Evolutionary conservation across 2,888 invertebrate genomes (phyloP).

Genomic region (Nebria brevicollis): DNA sequence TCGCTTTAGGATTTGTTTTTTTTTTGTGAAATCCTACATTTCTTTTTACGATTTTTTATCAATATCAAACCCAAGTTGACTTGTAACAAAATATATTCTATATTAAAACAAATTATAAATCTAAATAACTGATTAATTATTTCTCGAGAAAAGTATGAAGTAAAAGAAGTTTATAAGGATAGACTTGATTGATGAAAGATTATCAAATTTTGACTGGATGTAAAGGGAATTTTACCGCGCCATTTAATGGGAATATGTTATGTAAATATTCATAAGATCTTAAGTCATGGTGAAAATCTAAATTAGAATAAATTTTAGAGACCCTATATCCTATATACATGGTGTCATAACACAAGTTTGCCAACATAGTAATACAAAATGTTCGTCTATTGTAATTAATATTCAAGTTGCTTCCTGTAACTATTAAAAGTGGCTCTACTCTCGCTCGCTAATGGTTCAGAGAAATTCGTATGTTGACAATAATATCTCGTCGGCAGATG

Average conservation of each 20-base stretch:
- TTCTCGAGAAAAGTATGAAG: too few species aligned
- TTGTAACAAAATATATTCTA: not conserved
- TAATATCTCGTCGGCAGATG: slow-evolving; percentile 28
- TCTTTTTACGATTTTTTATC: not conserved
- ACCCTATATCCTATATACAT: not conserved
- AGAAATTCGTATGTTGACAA: slow-evolving; percentile 23
- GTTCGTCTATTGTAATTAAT: slow-evolving; percentile 4
- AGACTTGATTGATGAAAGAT: too few species aligned
- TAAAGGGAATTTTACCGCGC: too few species aligned
- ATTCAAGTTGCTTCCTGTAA: slow-evolving; percentile 9
- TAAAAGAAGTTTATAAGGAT: too few species aligned
- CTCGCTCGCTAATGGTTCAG: slow-evolving; percentile 18
- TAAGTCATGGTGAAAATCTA: not conserved
- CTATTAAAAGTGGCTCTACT: slow-evolving; percentile 5
- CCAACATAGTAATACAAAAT: not conserved
- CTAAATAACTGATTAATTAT: too few species aligned
- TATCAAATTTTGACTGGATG: too few species aligned
- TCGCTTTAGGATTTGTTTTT: not conserved
- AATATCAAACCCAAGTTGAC: not conserved
- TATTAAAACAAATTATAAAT: too few species aligned
- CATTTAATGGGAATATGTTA: too few species aligned
- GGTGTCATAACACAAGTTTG: not conserved
- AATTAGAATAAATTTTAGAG: not conserved
- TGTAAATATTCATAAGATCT: not conserved
- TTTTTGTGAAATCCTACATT: not conserved